phyloP scores from a whole-genome alignment of 2,888 invertebrate species.

The Tetragonisca angustula region DNA sequence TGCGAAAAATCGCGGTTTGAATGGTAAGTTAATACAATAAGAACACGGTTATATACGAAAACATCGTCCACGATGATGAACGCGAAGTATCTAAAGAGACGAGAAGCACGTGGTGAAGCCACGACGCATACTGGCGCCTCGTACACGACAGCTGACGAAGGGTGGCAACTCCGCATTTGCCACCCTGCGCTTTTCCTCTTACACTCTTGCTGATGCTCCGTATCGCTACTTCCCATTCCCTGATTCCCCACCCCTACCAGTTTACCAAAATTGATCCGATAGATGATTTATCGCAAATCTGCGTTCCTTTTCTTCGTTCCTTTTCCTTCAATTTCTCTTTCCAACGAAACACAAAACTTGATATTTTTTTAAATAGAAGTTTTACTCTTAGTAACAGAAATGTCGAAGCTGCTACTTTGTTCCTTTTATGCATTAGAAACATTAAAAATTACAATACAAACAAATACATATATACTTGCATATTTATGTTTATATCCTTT shows the following conservation, averaged over 20 bases:
- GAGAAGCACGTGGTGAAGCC: constrained; percentile 81
- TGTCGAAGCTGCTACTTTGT: too few relatives aligned
- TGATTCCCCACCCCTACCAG: constrained; percentile 4
- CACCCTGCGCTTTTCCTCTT: constrained; percentile 52
- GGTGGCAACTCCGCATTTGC: constrained; percentile 64
- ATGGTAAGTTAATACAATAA: not conserved
- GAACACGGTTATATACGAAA: not conserved
- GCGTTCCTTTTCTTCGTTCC: not conserved
- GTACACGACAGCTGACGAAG: constrained; percentile 80
- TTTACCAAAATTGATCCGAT: constrained; percentile 1
- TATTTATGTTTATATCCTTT: not conserved
- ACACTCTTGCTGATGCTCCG: not conserved
- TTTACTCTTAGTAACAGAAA: not conserved
- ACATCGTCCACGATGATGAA: not conserved
- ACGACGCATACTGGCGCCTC: constrained; percentile 79
- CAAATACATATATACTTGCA: too few relatives aligned
- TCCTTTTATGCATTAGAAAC: too few relatives aligned
- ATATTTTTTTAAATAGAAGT: not conserved
- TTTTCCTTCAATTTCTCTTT: not conserved
- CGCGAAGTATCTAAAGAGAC: constrained; percentile 39
- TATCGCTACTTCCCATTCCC: not conserved
- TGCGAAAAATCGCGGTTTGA: not conserved
- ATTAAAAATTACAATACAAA: too few relatives aligned
- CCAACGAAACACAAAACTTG: not conserved
- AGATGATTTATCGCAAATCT: not conserved